Evolutionary conservation across 2,888 invertebrate genomes (phyloP).

Genomic region (Nephrotoma appendiculata): DNA sequence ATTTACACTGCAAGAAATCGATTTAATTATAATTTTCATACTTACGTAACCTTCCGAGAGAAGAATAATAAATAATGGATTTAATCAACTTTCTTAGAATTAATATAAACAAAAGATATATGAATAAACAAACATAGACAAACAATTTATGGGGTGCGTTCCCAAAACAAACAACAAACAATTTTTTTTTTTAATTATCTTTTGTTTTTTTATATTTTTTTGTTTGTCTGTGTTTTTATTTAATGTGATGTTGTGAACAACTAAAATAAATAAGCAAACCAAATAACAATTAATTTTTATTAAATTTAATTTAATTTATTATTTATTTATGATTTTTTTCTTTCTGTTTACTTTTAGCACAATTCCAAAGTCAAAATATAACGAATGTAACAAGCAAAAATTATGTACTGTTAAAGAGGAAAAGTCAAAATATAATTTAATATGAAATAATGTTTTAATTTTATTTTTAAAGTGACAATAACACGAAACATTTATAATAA

Average conservation of each 20-base stretch:
- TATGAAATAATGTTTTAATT: background rate
- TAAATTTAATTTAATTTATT: background rate
- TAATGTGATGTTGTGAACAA: background rate
- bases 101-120: background rate
- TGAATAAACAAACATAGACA: background rate
- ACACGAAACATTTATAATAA: background rate
- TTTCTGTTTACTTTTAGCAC: background rate
- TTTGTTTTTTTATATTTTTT: background rate
- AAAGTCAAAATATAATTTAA: background rate
- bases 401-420: background rate
- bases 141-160: background rate
- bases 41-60: background rate
- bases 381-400: background rate
- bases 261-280: background rate
- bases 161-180: background rate
- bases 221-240: background rate
- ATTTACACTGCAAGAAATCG: too few species aligned
- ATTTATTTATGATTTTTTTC: background rate
- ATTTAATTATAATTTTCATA: too few species aligned
- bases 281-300: background rate
- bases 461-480: background rate
- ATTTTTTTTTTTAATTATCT: background rate
- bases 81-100: background rate
- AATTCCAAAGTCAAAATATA: background rate
- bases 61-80: background rate